A percentile compares a stretch with the other conserved stretches of the same genome.
These are phyloP conservation scores for Aporrectodea caliginosa DNA, from an alignment of 1,140 invertebrate species.

Conservation along the genomic window DNA sequence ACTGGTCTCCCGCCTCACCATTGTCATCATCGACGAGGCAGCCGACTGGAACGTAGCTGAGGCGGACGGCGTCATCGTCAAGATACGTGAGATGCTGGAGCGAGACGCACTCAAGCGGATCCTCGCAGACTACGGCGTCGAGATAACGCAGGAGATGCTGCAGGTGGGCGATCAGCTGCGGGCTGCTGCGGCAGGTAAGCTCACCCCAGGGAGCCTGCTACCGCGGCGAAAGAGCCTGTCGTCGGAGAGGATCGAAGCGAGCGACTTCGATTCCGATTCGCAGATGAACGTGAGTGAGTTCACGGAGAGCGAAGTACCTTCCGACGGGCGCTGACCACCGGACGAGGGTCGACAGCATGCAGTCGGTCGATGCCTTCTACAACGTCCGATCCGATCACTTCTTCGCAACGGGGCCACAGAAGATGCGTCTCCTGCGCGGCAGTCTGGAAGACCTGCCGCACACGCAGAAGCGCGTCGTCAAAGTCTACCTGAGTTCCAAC, in stretches of 20 bases:
- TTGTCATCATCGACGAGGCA: not conserved
- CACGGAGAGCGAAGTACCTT: not conserved
- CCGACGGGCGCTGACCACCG: not conserved
- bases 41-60: not conserved
- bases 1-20: not conserved
- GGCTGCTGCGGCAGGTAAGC: no score
- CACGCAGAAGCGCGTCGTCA: not conserved
- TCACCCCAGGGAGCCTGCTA: no score
- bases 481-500: not conserved
- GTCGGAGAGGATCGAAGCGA: not conserved
- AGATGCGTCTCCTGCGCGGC: not conserved
- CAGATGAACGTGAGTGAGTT: not conserved
- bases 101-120: not conserved
- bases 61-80: not conserved
- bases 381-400: not conserved
- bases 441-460: not conserved
- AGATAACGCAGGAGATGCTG: not conserved
- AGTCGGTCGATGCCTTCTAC: not conserved
- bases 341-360: not conserved
- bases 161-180: not conserved
- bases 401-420: not conserved
- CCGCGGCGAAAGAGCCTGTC: not conserved
- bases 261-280: not conserved
- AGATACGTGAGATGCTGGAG: not conserved
- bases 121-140: not conserved